Evolutionary conservation across 2,888 invertebrate species (phyloP), one percentile per base, ranked within the genome.

Genomic region (Urechis unicinctus): DNA sequence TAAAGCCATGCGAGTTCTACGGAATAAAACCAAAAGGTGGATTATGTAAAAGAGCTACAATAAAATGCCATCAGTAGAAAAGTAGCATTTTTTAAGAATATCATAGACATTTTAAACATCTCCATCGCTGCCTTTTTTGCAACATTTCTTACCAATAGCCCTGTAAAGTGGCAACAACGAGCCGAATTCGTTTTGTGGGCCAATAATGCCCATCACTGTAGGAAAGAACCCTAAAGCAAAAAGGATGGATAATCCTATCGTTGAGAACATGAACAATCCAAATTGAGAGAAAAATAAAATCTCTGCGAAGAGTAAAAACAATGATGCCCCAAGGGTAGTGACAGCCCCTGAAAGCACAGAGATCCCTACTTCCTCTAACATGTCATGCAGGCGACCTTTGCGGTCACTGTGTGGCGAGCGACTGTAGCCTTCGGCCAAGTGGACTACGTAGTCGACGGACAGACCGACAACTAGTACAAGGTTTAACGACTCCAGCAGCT

Each of bases 371-470:
- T 65, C 61, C 41, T 68, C 68, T 26, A 74, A 58, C 66, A 69
- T 66, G 56, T 70, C 67, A 25, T 60, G 63, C 4, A 70, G 65
- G 28, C 70, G 67, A n/a, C 64, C 65, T 31, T 54, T 52, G 43
- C 74, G 61, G 61, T 68, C 65, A 3, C 46, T n/a, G 51, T 61
- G 62, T n/a, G 56, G 50, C 1, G 72, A 68, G 49, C 65, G 59
- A 56, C 68, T 66, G 57, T 73, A 74, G 50, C 69, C 71, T 50
- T 72, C 73, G 43, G 73, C 71, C 42, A 73, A 55, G 48, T 73
- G 73, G 1, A 73, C 72, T 17, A 73, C 71, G 52, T 72, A 72
- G 59, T 73, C 73, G 31, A 73, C 70, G 9, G 73, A 62, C 29
- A 73, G 61, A 3, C 72, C 73, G 21, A 69, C 70, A 3, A 73